Evolutionary conservation across 1,140 invertebrate genomes (phyloP).

Genomic region (Asobara japonica): DNA sequence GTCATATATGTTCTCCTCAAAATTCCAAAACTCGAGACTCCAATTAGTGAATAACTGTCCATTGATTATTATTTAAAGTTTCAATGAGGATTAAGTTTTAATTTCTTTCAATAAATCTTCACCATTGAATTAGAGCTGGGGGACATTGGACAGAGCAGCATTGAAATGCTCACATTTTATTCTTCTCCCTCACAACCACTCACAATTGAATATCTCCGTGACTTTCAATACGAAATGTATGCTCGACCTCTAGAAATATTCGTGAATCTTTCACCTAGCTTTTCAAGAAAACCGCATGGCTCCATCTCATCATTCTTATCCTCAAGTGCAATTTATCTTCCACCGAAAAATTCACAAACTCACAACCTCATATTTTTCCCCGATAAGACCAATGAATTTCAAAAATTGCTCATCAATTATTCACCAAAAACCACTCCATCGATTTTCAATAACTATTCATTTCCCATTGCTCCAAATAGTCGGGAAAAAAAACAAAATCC

Average conservation of each 20-base stretch:
- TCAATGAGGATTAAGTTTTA: too few species aligned
- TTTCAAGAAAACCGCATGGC: background rate
- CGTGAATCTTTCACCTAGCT: background rate
- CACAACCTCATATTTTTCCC: background rate
- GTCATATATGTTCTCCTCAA: too few species aligned
- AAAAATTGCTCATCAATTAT: background rate
- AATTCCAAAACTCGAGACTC: too few species aligned
- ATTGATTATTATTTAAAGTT: too few species aligned
- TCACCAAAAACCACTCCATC: background rate
- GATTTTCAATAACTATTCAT: constrained; percentile 1
- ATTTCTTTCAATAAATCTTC: too few species aligned
- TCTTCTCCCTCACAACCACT: background rate
- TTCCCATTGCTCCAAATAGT: background rate
- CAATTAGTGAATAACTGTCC: too few species aligned
- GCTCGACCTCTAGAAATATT: background rate
- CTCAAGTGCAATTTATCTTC: too few species aligned
- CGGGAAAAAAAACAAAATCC: background rate
- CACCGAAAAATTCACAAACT: background rate
- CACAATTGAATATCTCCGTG: background rate
- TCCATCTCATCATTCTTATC: background rate
- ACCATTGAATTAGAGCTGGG: too few species aligned
- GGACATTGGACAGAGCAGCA: too few species aligned
- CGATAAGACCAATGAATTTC: background rate
- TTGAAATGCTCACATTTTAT: too few species aligned
- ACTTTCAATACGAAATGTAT: background rate